Base-by-base conservation (phyloP, 2,113 vertebrate genomes). In the Tenrec ecaudatus region DNA sequence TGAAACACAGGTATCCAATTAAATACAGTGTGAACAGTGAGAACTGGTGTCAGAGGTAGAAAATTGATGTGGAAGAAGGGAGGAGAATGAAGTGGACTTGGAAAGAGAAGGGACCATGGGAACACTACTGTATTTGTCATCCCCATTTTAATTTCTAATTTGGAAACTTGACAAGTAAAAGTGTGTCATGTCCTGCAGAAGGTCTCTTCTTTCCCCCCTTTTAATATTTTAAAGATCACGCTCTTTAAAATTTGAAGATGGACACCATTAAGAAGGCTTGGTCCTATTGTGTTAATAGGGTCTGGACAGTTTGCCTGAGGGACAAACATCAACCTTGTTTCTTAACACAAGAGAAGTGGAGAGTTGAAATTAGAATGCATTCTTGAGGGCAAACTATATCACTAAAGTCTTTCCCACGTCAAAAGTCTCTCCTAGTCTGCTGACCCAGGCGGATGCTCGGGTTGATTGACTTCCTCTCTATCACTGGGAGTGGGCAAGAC, bases 381-480 rank as follows among this genome's bases (percentile, higher is more conserved):
- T 91, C 43, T 88, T 25, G 68, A 89, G 9, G 8, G 22, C 93
- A 20, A 91, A 7, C 27, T 85, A 31, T 62, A 62, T 87, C 64
- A 80, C 40, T 64, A 93, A 92, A 93, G 90, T 23, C 31, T 17
- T 89, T 69, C 71, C 47, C 6, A 0, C 53, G 38, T 92, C 89
- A 88, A 92, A 81, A 93, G 19, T 85, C 60, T 69, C 33, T 89
- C 66, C 71, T 9, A 77, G 25, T 69, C 62, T 85, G 77, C 91
- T 92, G 93, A 95, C 86, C 66, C 2, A 0, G 17, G 81, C 60
- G 94, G 75, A 64, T 75, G 69, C 57, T 92, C 27, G 23, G 33
- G 19, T 79, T 92, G 91, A 95, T 31, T 87, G 88, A 94, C 68
- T 91, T 92, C 73, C 68, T 91, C 89, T 89, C 81, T 92, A 66